Percentiles rank a stretch among this genome's conserved stretches.
Conservation (phyloP, 1,140 invertebrate species). For the Euborellia annulipes region DNA sequence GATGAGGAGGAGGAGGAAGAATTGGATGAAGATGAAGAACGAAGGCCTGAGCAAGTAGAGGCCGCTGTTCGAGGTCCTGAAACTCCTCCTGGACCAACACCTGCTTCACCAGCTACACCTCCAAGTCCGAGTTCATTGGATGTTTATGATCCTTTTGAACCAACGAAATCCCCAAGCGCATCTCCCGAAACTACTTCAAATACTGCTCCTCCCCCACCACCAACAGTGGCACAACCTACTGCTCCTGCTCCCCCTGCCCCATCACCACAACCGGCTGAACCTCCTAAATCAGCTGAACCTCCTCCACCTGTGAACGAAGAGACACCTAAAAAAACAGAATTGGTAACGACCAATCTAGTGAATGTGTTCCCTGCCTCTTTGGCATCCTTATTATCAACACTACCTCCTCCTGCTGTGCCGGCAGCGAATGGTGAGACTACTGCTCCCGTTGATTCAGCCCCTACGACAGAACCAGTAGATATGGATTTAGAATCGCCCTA, state of each 20-base stretch:
- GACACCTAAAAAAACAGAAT: slow-evolving; percentile 15
- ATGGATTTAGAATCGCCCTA: slow-evolving; percentile 65
- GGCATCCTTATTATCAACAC: slow-evolving; percentile 7
- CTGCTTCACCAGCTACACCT: slow-evolving; percentile 20
- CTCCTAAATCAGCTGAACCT: slow-evolving; percentile 19
- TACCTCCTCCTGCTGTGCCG: slow-evolving; percentile 9
- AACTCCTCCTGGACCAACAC: slow-evolving; percentile 41
- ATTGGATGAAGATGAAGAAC: slow-evolving; percentile 23
- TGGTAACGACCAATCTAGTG: not conserved
- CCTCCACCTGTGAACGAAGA: slow-evolving; percentile 15
- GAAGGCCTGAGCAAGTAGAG: slow-evolving; percentile 17
- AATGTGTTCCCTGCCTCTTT: slow-evolving; percentile 1
- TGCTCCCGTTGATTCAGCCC: slow-evolving; percentile 18
- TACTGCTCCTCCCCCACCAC: slow-evolving; percentile 26
- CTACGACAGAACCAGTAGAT: slow-evolving; percentile 33
- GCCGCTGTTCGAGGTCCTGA: slow-evolving; percentile 32
- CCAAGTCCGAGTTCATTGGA: slow-evolving; percentile 48
- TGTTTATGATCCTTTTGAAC: slow-evolving; percentile 76
- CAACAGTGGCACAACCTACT: slow-evolving; percentile 19
- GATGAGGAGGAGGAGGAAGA: slow-evolving; percentile 20
- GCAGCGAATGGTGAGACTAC: slow-evolving; percentile 11
- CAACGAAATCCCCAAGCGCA: slow-evolving; percentile 60
- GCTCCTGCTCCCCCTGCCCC: slow-evolving; percentile 22
- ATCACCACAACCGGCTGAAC: slow-evolving; percentile 17
- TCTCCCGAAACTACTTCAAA: slow-evolving; percentile 24